phyloP scores from a whole-genome alignment of 2,113 vertebrate species.

The Hemiscyllium ocellatum region DNA sequence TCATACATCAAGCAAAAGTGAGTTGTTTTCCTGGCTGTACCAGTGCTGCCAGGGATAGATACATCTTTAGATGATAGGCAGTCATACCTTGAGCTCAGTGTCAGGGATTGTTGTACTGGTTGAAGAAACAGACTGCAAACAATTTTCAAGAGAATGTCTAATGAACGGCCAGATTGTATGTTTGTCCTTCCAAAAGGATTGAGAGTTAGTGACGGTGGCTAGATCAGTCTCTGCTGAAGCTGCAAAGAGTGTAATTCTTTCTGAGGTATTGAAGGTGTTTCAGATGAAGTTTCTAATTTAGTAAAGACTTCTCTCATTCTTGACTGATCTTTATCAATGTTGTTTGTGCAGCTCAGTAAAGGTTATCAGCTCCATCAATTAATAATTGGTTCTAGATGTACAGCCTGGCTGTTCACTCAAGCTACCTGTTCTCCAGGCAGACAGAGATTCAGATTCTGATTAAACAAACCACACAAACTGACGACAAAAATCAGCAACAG shows the following conservation, averaged over 20 bases:
- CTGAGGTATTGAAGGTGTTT: background rate
- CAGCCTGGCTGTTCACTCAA: background rate
- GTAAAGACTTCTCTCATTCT: no score
- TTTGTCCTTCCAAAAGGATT: background rate
- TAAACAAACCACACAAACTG: background rate
- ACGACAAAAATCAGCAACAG: background rate
- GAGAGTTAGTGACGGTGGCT: no score
- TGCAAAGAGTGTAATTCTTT: background rate
- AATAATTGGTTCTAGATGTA: background rate
- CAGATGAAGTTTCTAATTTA: background rate
- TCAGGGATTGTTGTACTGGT: no score
- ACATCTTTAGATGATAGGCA: no score
- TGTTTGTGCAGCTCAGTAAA: conserved; percentile 21
- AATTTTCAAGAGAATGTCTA: no score
- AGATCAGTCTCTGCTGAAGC: background rate
- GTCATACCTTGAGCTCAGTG: no score
- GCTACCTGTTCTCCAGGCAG: background rate
- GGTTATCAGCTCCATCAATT: conserved; percentile 17
- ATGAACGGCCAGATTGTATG: no score
- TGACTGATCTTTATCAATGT: background rate
- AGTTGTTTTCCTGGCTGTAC: no score
- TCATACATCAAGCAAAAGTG: no score
- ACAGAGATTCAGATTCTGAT: background rate
- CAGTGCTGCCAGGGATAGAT: no score
- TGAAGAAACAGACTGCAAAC: no score